phyloP scores from a whole-genome alignment of 1,140 invertebrate species.

The Trichonephila clavipes region DNA sequence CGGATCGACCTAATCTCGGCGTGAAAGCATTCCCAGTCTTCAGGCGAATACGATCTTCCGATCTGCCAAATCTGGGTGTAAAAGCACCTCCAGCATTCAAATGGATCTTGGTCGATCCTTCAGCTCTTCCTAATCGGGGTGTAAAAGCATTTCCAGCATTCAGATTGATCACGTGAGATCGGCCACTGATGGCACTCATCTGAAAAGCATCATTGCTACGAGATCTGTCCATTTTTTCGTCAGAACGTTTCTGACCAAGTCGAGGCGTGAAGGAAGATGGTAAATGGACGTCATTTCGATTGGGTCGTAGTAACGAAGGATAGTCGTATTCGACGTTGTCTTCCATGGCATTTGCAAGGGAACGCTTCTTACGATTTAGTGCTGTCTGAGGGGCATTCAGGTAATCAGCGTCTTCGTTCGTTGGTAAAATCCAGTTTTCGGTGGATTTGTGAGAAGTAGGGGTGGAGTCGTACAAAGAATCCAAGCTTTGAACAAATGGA shows the following conservation, averaged over 20 bases:
- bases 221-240: not conserved
- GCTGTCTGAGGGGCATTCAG: not conserved
- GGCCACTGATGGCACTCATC: not conserved
- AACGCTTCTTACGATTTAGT: slow-evolving; percentile 7
- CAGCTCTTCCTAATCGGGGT: slow-evolving; percentile 12
- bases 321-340: not conserved
- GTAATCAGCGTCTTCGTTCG: not conserved
- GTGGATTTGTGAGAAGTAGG: not conserved
- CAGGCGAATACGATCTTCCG: not conserved
- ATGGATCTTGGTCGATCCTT: not conserved
- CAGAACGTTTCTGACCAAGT: slow-evolving; percentile 36
- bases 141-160: slow-evolving; percentile 10
- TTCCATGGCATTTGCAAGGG: not conserved
- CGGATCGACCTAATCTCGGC: slow-evolving; percentile 31
- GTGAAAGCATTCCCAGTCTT: slow-evolving; percentile 47
- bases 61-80: slow-evolving; percentile 63
- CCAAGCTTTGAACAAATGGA: not conserved
- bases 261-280: slow-evolving; percentile 56
- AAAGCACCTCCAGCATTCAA: slow-evolving; percentile 45
- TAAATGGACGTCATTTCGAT: slow-evolving; percentile 22
- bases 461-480: not conserved
- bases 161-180: not conserved
- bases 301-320: not conserved
- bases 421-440: not conserved
- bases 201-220: not conserved